Evolutionary conservation across 2,113 vertebrate species (phyloP), one percentile per base, ranked within the genome.

Genomic region (Pampusana beccarii): DNA sequence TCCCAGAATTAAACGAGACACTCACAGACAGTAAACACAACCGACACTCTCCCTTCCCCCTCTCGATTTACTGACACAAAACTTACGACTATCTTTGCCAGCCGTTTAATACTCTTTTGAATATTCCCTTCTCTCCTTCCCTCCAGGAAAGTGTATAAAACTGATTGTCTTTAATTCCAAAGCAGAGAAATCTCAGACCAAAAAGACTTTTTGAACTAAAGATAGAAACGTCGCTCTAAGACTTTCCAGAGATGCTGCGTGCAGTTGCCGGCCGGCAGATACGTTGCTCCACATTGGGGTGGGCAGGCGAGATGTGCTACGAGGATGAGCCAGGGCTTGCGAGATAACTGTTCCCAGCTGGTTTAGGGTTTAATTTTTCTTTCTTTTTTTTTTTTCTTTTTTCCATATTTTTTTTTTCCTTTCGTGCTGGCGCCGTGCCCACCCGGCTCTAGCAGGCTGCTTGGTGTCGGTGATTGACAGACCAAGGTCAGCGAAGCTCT

Each of bases 331-430:
- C 71, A 73, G 51, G 78, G 83, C 80, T 96, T 84, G 86, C 23
- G 71, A 92, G 89, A 92, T 96, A 97, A 97, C 94, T 75, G 58
- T 95, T 97, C 92, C 93, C 96, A 95, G 94, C 94, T 97, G 95
- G 13, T 88, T 95, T 65, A 57, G 69, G 92, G n/a, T 90, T 97
- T 84, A 71, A 51, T 64, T 91, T 85, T 40, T 67, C 8, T 44
- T 38, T 26, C 2, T 29, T 6, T 42, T 2, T 26, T 1, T 17
- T 4, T 16, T 16, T 42, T 42, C 16, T 42, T 17, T 44, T 44
- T 44, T 44, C 42, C 42, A 44, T 44, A 44, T 38, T 9, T 38
- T 38, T 18, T 40, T 24, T 11, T 56, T 24, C 72, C 46, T 44
- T n/a, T 33, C 34, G 25, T 74, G 80, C 88, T 95, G 94, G 95